phyloP scores from a whole-genome alignment of 2,113 vertebrate species.

The Neofelis nebulosa region DNA sequence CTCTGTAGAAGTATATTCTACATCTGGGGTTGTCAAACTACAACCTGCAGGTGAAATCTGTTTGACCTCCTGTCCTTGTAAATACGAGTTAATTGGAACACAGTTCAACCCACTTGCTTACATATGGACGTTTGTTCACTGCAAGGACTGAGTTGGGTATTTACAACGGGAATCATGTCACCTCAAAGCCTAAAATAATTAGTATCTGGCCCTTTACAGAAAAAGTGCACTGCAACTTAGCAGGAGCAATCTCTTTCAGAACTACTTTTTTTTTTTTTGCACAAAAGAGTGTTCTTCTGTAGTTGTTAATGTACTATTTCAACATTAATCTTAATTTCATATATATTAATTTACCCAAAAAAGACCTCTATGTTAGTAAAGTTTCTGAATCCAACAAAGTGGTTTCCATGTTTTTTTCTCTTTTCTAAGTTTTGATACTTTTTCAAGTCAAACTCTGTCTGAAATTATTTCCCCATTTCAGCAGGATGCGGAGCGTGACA shows the following conservation, averaged over 20 bases:
- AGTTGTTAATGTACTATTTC: background rate
- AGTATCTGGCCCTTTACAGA: background rate
- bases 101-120: background rate
- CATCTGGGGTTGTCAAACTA: background rate
- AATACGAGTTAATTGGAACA: background rate
- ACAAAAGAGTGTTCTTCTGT: background rate
- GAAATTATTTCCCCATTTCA: constrained; percentile 74
- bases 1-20: background rate
- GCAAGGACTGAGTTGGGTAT: background rate
- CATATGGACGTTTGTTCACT: background rate
- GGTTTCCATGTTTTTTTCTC: background rate
- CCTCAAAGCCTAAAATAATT: background rate
- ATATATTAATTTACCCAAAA: background rate
- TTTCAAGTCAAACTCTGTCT: constrained; percentile 58
- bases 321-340: background rate
- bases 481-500: constrained; percentile 67
- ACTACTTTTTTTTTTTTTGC: background rate
- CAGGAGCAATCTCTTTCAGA: background rate
- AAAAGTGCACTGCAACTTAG: background rate
- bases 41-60: background rate
- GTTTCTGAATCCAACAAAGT: constrained; percentile 3
- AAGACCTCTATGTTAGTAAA: background rate
- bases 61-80: background rate
- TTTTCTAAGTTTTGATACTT: constrained; percentile 54
- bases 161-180: background rate